phyloP scores from a whole-genome alignment of 2,888 invertebrate genomes.

The Eudemis profundana region DNA sequence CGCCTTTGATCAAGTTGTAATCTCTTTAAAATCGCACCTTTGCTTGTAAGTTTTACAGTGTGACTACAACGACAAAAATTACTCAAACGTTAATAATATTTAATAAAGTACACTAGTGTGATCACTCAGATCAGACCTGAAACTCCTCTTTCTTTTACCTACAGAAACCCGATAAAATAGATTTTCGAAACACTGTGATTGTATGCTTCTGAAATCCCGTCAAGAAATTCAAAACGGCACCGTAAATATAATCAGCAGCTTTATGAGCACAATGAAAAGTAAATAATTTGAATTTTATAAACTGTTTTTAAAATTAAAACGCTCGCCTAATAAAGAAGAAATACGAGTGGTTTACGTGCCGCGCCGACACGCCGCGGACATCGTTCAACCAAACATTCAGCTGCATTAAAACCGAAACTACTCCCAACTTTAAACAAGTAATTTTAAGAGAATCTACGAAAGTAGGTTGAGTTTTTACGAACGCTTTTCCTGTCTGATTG shows the following conservation, averaged over 20 bases:
- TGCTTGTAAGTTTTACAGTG: too few relatives aligned
- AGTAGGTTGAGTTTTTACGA: neutral
- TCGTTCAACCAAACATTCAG: neutral
- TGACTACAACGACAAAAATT: too few relatives aligned
- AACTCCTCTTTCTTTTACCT: too few relatives aligned
- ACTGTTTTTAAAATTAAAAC: conserved; percentile 8
- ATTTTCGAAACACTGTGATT: too few relatives aligned
- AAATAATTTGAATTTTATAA: conserved; percentile 10
- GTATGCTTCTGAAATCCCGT: neutral
- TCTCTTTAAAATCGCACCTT: too few relatives aligned
- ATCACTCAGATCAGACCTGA: too few relatives aligned
- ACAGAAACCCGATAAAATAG: too few relatives aligned
- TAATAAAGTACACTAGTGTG: too few relatives aligned
- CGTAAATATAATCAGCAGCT: neutral
- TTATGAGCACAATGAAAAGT: neutral
- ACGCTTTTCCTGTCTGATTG: neutral
- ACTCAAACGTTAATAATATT: too few relatives aligned
- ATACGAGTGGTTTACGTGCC: conserved; percentile 20
- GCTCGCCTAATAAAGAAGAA: conserved; percentile 17
- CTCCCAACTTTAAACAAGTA: neutral
- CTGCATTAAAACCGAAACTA: neutral
- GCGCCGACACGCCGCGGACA: neutral
- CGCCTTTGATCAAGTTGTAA: too few relatives aligned
- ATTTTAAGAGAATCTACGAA: neutral
- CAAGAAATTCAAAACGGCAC: too few relatives aligned